Percentiles rank a stretch among this genome's conserved stretches.
These are phyloP conservation scores for Machimus rusticus DNA, from an alignment of 2,888 invertebrate genomes.

Conservation along the genomic window DNA sequence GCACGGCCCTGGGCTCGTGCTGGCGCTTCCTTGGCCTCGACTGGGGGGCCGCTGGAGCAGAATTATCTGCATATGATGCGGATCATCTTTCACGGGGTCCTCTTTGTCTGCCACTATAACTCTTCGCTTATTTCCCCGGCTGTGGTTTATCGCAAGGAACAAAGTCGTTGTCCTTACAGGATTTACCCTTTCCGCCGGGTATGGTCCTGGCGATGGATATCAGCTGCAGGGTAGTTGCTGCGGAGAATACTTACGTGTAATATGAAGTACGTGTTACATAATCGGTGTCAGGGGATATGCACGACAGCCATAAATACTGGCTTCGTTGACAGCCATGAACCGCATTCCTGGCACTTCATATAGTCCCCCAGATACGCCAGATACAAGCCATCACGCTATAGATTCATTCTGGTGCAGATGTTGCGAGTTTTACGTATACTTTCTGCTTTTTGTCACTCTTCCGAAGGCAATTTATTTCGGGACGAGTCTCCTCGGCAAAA, in stretches of 20 bases:
- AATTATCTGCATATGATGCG: slow-evolving; percentile 41
- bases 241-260: slow-evolving; percentile 37
- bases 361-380: not conserved
- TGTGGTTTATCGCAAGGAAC: not conserved
- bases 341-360: slow-evolving; percentile 37
- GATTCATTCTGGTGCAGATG: slow-evolving; percentile 13
- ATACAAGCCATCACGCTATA: not conserved
- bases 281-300: slow-evolving; percentile 43
- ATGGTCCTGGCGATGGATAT: not conserved
- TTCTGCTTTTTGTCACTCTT: slow-evolving; percentile 23
- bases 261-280: slow-evolving; percentile 44
- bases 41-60: not conserved
- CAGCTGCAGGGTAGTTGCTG: not conserved
- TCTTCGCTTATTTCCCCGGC: not conserved
- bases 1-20: not conserved
- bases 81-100: slow-evolving; percentile 39
- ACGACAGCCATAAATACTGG: slow-evolving; percentile 40
- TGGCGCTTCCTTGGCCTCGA: slow-evolving; percentile 13
- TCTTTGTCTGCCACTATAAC: slow-evolving; percentile 16
- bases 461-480: slow-evolving; percentile 14
- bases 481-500: not conserved
- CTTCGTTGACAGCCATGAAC: slow-evolving; percentile 40
- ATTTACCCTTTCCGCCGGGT: not conserved
- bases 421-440: slow-evolving; percentile 25
- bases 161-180: slow-evolving; percentile 28